phyloP scores from a whole-genome alignment of 2,797 vertebrate genomes.

The Dryobates pubescens region DNA sequence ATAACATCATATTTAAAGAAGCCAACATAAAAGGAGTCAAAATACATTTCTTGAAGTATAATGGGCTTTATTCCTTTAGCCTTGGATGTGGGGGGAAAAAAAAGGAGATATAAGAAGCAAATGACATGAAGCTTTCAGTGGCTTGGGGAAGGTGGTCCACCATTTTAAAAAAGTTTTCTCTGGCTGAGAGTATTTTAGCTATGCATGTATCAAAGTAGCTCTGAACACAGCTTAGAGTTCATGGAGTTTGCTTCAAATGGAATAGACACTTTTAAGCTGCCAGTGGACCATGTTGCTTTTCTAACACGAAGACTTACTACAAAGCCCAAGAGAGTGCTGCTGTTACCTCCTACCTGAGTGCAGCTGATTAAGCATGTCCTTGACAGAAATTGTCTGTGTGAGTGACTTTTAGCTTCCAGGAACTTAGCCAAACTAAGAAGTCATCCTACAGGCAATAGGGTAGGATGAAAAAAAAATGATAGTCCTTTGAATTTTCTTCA shows the following conservation, averaged over 20 bases:
- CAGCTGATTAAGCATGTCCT: conserved; percentile 54
- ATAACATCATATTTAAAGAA: conserved; percentile 39
- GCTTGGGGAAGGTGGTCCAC: conserved; percentile 18
- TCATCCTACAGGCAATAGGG: conserved; percentile 23
- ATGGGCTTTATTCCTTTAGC: conserved; percentile 45
- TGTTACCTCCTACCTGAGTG: conserved; percentile 47
- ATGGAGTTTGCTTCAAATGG: conserved; percentile 60
- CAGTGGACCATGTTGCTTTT: conserved; percentile 38
- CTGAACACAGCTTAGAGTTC: conserved; percentile 44
- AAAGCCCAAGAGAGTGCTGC: conserved; percentile 60
- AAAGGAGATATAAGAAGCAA: conserved; percentile 2
- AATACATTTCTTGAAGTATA: conserved; percentile 45
- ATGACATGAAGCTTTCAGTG: neutral
- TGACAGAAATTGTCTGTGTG: conserved; percentile 31
- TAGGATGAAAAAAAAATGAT: conserved; percentile 16
- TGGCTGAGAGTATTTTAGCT: conserved; percentile 55
- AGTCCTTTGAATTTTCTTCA: conserved; percentile 54
- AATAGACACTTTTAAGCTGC: conserved; percentile 53
- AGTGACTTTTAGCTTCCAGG: conserved; percentile 47
- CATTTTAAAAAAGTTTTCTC: conserved; percentile 43
- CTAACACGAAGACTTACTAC: conserved; percentile 48
- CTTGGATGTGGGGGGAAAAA: neutral
- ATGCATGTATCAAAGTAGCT: conserved; percentile 63
- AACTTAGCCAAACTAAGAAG: conserved; percentile 51
- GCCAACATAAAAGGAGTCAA: conserved; percentile 51